Evolutionary conservation across 2,888 invertebrate genomes (phyloP).

Genomic region (Ormia ochracea): DNA sequence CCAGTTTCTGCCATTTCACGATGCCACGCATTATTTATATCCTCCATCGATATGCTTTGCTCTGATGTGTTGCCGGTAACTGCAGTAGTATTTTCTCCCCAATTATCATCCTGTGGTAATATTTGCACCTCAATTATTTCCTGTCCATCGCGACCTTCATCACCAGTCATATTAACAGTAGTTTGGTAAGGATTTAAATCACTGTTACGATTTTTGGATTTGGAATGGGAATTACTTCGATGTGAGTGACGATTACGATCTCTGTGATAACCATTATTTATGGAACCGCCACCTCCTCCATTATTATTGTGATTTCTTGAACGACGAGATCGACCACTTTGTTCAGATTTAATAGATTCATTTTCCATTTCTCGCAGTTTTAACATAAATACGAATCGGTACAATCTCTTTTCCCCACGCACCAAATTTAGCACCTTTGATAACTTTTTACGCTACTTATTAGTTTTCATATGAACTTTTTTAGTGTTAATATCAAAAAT

Average conservation of each 20-base stretch:
- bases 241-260: constrained; percentile 81
- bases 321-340: constrained; percentile 88
- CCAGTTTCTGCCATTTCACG: constrained; percentile 83
- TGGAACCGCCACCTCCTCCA: constrained; percentile 76
- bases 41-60: constrained; percentile 95
- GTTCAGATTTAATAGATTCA: constrained; percentile 94
- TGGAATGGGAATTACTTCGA: constrained; percentile 78
- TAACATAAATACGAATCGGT: constrained; percentile 11
- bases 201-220: constrained; percentile 78
- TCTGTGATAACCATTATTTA: constrained; percentile 77
- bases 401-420: constrained; percentile 22
- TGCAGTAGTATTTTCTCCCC: constrained; percentile 99
- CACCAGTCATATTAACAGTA: constrained; percentile 85
- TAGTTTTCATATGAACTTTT: neutral
- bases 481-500: neutral
- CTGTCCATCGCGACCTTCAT: constrained; percentile 86
- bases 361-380: constrained; percentile 85
- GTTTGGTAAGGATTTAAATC: constrained; percentile 92
- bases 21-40: constrained; percentile 91
- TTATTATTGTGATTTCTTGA: constrained; percentile 80
- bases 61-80: constrained; percentile 98
- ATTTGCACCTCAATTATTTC: constrained; percentile 98
- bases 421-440: constrained; percentile 57
- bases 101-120: constrained; percentile 96
- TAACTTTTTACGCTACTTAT: too few relatives aligned